These are phyloP conservation scores for Gymnocheta viridis DNA, from an alignment of 2,888 invertebrate genomes.

Conservation along the genomic window DNA sequence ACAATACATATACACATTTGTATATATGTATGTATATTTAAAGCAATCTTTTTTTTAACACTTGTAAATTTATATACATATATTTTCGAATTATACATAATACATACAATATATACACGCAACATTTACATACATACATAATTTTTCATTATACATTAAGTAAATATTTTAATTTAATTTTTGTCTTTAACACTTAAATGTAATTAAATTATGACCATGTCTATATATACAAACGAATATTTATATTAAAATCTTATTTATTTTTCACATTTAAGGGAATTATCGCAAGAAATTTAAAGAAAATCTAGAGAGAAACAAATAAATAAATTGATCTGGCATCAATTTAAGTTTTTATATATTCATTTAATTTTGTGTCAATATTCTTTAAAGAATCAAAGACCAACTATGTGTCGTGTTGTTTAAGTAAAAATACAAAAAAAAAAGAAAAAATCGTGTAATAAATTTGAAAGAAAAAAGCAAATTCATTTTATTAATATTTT, in stretches of 20 bases:
- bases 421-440: slow-evolving; percentile 39
- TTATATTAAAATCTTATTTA: slow-evolving; percentile 43
- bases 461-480: slow-evolving; percentile 10
- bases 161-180: slow-evolving; percentile 40
- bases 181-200: slow-evolving; percentile 52
- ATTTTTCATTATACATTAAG: slow-evolving; percentile 32
- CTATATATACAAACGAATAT: slow-evolving; percentile 6
- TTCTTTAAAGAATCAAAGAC: slow-evolving; percentile 17
- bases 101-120: slow-evolving; percentile 3
- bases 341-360: slow-evolving; percentile 32
- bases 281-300: slow-evolving; percentile 41
- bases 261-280: slow-evolving; percentile 64
- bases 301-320: slow-evolving; percentile 19
- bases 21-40: slow-evolving; percentile 27
- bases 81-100: slow-evolving; percentile 51
- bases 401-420: slow-evolving; percentile 51
- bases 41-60: slow-evolving; percentile 45
- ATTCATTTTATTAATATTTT: slow-evolving; percentile 45
- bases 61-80: slow-evolving; percentile 36
- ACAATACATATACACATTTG: slow-evolving; percentile 33
- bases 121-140: slow-evolving; percentile 17
- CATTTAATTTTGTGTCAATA: slow-evolving; percentile 37
- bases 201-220: slow-evolving; percentile 57
- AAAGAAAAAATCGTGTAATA: slow-evolving; percentile 47
- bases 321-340: slow-evolving; percentile 62